Conservation (phyloP, 2,797 vertebrate genomes). For the Amblyraja radiata region DNA sequence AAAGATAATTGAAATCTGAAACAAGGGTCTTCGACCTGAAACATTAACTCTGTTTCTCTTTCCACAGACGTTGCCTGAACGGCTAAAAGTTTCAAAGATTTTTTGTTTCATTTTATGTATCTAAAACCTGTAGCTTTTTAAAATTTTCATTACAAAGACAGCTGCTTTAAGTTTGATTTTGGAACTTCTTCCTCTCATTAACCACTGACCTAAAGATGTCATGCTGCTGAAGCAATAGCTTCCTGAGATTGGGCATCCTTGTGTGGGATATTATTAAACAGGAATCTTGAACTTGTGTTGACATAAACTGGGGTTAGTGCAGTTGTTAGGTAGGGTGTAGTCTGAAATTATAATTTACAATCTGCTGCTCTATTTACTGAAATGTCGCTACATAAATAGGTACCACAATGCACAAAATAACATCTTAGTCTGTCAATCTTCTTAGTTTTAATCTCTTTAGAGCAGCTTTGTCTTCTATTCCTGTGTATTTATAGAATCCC, state of each 20-base stretch:
- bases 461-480: neutral
- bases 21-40: too few species aligned
- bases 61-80: too few species aligned
- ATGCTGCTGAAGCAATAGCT: neutral
- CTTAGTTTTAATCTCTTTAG: neutral
- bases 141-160: neutral
- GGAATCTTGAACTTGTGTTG: neutral
- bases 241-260: neutral
- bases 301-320: neutral
- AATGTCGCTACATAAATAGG: neutral
- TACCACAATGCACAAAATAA: neutral
- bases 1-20: neutral
- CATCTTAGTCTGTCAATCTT: neutral
- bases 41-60: too few species aligned
- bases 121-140: too few species aligned
- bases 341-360: conserved; percentile 12
- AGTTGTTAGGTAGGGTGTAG: neutral
- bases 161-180: neutral
- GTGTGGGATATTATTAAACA: conserved; percentile 5
- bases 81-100: too few species aligned
- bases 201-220: neutral
- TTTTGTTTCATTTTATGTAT: too few species aligned
- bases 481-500: neutral
- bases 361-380: neutral
- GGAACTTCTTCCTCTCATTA: neutral